phyloP scores from a whole-genome alignment of 1,140 invertebrate species.

The Pogonus chalceus region DNA sequence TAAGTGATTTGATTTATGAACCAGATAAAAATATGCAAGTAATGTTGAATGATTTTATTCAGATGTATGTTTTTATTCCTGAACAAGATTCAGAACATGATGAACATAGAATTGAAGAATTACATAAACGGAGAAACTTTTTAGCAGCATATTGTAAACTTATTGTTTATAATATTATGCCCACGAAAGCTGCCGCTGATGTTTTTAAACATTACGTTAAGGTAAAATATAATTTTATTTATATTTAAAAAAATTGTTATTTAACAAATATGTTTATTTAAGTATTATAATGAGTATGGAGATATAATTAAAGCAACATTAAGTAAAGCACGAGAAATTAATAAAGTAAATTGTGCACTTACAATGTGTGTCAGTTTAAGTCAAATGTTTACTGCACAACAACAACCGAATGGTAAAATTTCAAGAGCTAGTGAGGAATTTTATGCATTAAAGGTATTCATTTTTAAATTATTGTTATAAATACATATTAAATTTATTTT shows the following conservation, averaged over 20 bases:
- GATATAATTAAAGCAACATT: conserved; percentile 98
- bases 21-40: conserved; percentile 69
- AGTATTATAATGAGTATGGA: conserved; percentile 98
- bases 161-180: conserved; percentile 94
- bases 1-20: conserved; percentile 69
- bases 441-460: conserved; percentile 66
- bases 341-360: conserved; percentile 91
- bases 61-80: conserved; percentile 77
- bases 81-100: conserved; percentile 51
- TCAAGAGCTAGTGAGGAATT: conserved; percentile 70
- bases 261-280: too few relatives aligned
- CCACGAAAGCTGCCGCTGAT: conserved; percentile 82
- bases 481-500: background rate
- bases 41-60: conserved; percentile 83
- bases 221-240: conserved; percentile 37
- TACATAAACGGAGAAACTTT: conserved; percentile 93
- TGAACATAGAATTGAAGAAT: conserved; percentile 89
- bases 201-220: conserved; percentile 97
- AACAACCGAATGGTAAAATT: conserved; percentile 38
- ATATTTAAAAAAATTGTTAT: conserved; percentile 17
- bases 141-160: conserved; percentile 95
- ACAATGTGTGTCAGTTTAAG: conserved; percentile 90
- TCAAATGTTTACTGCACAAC: conserved; percentile 67
- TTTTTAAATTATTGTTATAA: background rate
- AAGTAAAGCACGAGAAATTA: conserved; percentile 93